These are phyloP conservation scores for Melospiza georgiana DNA, from an alignment of 2,113 vertebrate genomes.

Conservation along the genomic window DNA sequence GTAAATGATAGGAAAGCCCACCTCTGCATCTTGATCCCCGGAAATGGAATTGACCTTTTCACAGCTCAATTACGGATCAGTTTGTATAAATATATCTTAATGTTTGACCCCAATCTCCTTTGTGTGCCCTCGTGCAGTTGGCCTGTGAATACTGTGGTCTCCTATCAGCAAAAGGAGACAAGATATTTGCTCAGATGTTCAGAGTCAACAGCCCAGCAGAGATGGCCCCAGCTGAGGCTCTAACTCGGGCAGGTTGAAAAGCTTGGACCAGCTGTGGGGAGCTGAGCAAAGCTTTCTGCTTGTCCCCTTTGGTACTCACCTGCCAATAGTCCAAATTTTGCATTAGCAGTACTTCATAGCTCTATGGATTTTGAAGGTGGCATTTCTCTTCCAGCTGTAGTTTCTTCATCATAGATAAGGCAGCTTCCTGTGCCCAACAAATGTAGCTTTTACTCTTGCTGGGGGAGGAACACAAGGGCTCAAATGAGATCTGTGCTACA, in stretches of 20 bases:
- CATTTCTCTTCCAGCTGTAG: neutral
- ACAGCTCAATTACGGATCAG: neutral
- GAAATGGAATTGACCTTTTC: constrained; percentile 42
- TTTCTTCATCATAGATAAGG: neutral
- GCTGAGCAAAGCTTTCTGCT: neutral
- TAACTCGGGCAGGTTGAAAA: neutral
- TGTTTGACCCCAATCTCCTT: neutral
- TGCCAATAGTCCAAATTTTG: neutral
- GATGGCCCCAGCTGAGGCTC: neutral
- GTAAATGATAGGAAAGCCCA: neutral
- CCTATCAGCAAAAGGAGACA: neutral
- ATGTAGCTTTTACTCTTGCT: neutral
- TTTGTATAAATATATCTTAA: constrained; percentile 11
- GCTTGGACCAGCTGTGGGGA: accelerated
- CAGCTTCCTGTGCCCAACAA: neutral
- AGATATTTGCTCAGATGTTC: neutral
- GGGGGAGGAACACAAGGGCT: neutral
- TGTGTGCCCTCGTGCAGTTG: neutral
- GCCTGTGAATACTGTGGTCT: neutral
- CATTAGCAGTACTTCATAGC: neutral
- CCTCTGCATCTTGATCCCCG: constrained; percentile 7
- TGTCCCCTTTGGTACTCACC: neutral
- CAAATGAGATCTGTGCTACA: neutral
- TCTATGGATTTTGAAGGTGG: neutral
- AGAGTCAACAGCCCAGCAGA: neutral